Evolutionary conservation across 2,113 vertebrate species (phyloP).

Genomic region (Cinclus cinclus): DNA sequence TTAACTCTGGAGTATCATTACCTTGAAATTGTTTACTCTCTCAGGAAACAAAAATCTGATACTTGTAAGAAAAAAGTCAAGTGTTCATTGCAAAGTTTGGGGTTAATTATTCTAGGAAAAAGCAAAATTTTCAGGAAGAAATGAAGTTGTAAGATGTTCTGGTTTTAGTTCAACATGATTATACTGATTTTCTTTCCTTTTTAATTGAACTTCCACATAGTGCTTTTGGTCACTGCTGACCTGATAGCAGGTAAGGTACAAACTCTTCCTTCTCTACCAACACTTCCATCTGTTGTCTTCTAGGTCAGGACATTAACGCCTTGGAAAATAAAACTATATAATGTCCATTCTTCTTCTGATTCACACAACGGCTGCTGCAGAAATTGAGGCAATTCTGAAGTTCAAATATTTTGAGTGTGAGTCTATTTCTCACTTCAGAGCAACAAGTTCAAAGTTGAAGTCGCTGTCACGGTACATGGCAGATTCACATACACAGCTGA

Average conservation of each 20-base stretch:
- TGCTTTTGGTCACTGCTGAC: neutral
- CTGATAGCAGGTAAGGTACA: neutral
- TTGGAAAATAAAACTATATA: neutral
- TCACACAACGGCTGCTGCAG: neutral
- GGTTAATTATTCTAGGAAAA: neutral
- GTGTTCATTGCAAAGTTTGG: neutral
- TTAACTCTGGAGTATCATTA: neutral
- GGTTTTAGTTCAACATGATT: neutral
- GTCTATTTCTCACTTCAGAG: neutral
- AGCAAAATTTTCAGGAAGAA: neutral
- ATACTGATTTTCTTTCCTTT: neutral
- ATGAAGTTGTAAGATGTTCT: neutral
- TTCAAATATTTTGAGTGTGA: neutral
- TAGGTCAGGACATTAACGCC: neutral
- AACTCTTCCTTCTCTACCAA: neutral
- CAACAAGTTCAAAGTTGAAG: neutral
- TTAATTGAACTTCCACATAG: neutral
- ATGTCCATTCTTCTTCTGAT: neutral
- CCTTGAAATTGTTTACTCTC: neutral
- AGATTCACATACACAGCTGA: neutral
- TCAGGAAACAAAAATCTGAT: neutral
- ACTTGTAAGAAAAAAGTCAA: neutral
- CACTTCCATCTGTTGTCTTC: neutral
- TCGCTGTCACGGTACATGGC: accelerated
- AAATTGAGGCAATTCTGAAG: neutral